Conservation (phyloP, 1,140 invertebrate genomes). For the Musca domestica region DNA sequence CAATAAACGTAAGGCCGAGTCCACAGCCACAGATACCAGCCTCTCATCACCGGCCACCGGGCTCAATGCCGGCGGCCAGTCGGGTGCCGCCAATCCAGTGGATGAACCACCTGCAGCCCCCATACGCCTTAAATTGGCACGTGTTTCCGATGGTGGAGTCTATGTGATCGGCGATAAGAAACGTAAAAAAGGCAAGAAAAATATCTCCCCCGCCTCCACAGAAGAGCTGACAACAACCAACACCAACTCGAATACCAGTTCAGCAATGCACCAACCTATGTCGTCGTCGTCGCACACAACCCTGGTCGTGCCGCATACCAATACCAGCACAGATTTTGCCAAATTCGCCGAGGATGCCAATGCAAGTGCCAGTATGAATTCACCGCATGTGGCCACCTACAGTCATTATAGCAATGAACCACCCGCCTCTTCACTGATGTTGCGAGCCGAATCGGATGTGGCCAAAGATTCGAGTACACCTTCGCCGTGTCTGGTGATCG, state of each 20-base stretch:
- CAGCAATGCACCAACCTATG: constrained; percentile 28
- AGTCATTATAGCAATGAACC: constrained; percentile 3
- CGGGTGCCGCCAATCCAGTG: background rate
- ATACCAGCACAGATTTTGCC: constrained; percentile 5
- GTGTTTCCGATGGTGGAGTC: constrained; percentile 70
- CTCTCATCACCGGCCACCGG: constrained; percentile 45
- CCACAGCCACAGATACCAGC: constrained; percentile 32
- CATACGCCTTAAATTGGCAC: constrained; percentile 76
- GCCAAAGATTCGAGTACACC: constrained; percentile 47
- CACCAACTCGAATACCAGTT: constrained; percentile 24
- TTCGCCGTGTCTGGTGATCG: constrained; percentile 45
- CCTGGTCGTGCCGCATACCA: constrained; percentile 35
- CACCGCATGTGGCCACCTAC: background rate
- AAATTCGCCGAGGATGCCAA: constrained; percentile 21
- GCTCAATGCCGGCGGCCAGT: constrained; percentile 38
- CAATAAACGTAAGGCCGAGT: constrained; percentile 52
- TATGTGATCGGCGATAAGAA: constrained; percentile 59
- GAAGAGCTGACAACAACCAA: background rate
- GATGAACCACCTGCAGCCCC: constrained; percentile 56
- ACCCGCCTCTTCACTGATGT: background rate
- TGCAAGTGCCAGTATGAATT: constrained; percentile 1
- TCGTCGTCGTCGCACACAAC: constrained; percentile 33
- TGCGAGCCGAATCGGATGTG: constrained; percentile 1
- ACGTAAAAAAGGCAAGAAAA: constrained; percentile 28
- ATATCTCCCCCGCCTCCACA: constrained; percentile 4